phyloP scores from a whole-genome alignment of 2,888 invertebrate species.

The Lordiphosa andalusiaca region DNA sequence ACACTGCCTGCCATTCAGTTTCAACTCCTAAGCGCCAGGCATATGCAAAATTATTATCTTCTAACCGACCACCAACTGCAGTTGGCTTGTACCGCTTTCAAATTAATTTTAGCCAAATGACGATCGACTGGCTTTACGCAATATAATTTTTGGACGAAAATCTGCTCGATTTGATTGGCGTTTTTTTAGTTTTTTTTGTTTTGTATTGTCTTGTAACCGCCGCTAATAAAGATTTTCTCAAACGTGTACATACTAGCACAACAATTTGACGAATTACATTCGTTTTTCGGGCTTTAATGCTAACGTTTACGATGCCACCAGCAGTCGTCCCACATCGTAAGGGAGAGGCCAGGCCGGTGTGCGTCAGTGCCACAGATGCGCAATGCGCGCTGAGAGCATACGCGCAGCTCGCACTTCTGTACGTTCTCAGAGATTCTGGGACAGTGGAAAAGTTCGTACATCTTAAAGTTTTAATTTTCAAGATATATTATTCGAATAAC shows the following conservation, averaged over 20 bases:
- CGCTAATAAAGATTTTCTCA: slow-evolving; percentile 27
- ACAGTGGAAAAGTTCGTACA: not conserved
- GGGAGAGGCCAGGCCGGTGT: slow-evolving; percentile 3
- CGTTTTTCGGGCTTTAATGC: slow-evolving; percentile 53
- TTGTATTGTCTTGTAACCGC: slow-evolving; percentile 15
- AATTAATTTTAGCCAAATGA: not conserved
- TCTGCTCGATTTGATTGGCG: not conserved
- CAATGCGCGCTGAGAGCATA: slow-evolving; percentile 6
- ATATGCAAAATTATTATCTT: too few species aligned
- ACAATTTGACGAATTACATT: slow-evolving; percentile 65
- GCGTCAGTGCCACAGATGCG: slow-evolving; percentile 9
- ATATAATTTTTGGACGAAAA: not conserved
- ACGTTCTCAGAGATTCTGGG: not conserved
- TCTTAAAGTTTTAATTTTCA: too few species aligned
- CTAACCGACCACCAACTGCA: too few species aligned
- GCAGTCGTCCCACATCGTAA: slow-evolving; percentile 15
- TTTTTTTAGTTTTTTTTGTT: slow-evolving; percentile 8
- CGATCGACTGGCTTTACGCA: not conserved
- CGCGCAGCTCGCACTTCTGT: slow-evolving; percentile 2
- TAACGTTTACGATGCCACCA: slow-evolving; percentile 46
- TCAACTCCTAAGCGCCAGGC: too few species aligned
- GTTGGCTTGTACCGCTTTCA: too few species aligned
- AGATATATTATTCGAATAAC: too few species aligned
- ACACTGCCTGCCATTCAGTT: too few species aligned
- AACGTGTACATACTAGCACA: slow-evolving; percentile 47